Evolutionary conservation across 2,797 vertebrate species (phyloP), one percentile per base, ranked within the genome.

Genomic region (Cyclopterus lumpus): DNA sequence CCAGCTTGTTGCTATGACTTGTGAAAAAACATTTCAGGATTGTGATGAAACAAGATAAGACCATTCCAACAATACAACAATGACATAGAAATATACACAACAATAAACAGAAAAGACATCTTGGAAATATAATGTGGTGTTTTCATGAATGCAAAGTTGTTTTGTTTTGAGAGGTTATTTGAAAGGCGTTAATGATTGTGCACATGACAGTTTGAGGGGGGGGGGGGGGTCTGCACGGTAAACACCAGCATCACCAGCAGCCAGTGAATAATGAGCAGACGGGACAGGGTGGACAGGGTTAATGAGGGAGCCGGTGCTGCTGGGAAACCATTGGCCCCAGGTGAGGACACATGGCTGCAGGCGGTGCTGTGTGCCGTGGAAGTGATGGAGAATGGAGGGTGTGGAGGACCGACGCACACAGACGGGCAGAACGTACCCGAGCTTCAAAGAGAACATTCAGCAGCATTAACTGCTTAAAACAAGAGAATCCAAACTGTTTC

Each of bases 321-420:
- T 62, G 75, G 67, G 75, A 70, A 66, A 22, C 2, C 28, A 40
- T 10, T 0, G 63, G 67, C 79, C 73, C 8, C 67, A 64, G 70
- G 73, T 75, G 73, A 79, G 5, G 72, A 71, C 71, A 51, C 67
- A 26, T 71, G 65, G 72, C 86, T 76, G 68, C 77, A 81, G 86
- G 82, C 80, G 26, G 18, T 73, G 71, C 77, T 51, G 64, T 3
- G 63, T 77, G 71, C 44, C 20, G 16, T 75, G 77, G 77, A 83
- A 15, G 57, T 10, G 22, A 58, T 0, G 38, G 75, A 49, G 36
- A 55, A 48, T 10, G 28, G 18, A 36, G 48, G 9, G 16, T 40
- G 40, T 26, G 42, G 60, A 62, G 38, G 38, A 8, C 15, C 2
- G 18, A 24, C 1, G 11, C 16, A 48, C 30, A 65, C 30, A 6